phyloP scores from a whole-genome alignment of 2,113 vertebrate genomes.

The Herpailurus yagouaroundi region DNA sequence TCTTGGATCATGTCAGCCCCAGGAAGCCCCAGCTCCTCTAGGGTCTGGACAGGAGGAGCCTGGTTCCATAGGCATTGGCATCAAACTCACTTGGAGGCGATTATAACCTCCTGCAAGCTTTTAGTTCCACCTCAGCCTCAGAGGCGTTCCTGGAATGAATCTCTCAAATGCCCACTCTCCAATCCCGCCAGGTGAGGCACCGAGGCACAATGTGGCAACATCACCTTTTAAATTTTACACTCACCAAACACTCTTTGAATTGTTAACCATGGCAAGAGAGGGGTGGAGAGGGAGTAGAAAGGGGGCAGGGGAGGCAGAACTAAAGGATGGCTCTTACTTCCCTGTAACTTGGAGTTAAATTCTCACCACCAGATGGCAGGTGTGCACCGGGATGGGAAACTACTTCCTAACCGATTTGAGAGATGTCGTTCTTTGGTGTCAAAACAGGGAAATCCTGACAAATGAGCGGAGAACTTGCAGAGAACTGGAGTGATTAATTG shows the following conservation, averaged over 20 bases:
- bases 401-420: accelerated
- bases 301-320: background rate
- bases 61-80: background rate
- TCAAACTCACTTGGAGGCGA: background rate
- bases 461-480: background rate
- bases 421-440: accelerated
- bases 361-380: slow-evolving; percentile 66
- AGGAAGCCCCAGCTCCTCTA: background rate
- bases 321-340: background rate
- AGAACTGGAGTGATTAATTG: background rate
- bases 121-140: too few species aligned
- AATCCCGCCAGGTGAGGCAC: too few species aligned
- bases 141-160: background rate
- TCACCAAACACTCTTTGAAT: background rate
- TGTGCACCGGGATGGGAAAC: background rate
- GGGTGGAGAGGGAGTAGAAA: background rate
- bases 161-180: background rate
- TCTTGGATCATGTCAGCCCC: background rate
- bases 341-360: background rate
- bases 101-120: background rate
- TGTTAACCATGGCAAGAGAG: background rate
- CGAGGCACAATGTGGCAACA: background rate
- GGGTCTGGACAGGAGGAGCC: too few species aligned
- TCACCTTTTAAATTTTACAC: background rate
- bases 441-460: background rate